Conservation (phyloP, 2,888 invertebrate species). For the Mechanitis messenoides region DNA sequence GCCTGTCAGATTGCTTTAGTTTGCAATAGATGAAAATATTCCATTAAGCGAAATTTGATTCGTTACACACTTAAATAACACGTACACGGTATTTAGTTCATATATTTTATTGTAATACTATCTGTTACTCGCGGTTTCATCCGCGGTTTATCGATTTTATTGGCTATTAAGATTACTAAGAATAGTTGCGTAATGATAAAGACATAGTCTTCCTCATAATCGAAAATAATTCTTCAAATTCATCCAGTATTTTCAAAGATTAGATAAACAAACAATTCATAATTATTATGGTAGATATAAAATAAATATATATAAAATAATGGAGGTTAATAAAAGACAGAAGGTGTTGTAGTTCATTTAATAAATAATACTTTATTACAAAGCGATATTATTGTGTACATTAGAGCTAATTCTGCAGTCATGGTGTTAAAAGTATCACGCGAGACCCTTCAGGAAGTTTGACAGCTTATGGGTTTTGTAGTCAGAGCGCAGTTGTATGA, state of each 20-base stretch:
- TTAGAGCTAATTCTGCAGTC: conserved; percentile 8
- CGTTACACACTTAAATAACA: too few relatives aligned
- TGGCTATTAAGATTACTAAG: too few relatives aligned
- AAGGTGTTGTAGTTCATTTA: conserved; percentile 29
- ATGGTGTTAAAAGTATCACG: conserved; percentile 39
- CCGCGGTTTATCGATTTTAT: too few relatives aligned
- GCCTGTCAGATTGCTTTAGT: conserved; percentile 31
- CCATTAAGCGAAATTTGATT: conserved; percentile 39
- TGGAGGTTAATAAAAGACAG: conserved; percentile 22
- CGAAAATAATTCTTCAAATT: too few relatives aligned
- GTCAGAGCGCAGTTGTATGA: conserved; percentile 95
- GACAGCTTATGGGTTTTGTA: conserved; percentile 92
- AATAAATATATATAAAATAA: too few relatives aligned
- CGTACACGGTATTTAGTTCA: too few relatives aligned
- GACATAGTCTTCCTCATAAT: too few relatives aligned
- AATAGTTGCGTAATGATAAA: too few relatives aligned
- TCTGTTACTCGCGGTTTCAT: too few relatives aligned
- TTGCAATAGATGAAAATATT: conserved; percentile 20
- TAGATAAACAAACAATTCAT: too few relatives aligned
- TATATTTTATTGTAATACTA: neutral
- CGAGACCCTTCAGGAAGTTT: conserved; percentile 77
- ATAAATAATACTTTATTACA: conserved; percentile 38
- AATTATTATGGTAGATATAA: too few relatives aligned
- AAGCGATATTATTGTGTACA: conserved; percentile 34
- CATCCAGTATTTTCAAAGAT: too few relatives aligned